Conservation (phyloP, 2,113 vertebrate species). For the Elanoides forficatus region DNA sequence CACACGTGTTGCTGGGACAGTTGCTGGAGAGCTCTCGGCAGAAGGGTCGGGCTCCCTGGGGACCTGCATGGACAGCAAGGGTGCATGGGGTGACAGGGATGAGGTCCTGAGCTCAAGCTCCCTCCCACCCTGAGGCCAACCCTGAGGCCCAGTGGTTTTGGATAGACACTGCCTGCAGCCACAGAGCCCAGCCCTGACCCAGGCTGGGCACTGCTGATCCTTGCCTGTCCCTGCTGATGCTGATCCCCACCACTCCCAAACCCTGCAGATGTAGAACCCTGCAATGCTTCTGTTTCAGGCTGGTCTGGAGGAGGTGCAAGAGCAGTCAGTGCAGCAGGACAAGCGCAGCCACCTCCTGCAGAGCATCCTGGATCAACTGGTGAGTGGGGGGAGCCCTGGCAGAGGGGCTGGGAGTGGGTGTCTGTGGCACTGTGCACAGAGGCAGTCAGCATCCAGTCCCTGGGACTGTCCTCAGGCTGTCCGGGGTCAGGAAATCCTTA, state of each 20-base stretch:
- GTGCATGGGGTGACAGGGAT: not conserved
- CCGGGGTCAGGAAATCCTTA: not conserved
- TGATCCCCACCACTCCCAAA: not conserved
- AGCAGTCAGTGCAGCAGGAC: not conserved
- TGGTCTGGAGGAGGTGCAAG: not conserved
- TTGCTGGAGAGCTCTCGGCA: not conserved
- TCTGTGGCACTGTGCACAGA: not conserved
- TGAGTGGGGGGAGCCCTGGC: not conserved
- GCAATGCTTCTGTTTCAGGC: not conserved
- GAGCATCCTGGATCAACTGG: not conserved
- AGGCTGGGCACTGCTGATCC: not conserved
- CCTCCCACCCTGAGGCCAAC: not conserved
- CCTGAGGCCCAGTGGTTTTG: not conserved
- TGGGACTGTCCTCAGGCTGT: not conserved
- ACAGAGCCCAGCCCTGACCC: not conserved
- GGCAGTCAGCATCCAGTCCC: not conserved
- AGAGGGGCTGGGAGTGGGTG: rapidly evolving
- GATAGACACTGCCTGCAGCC: not conserved
- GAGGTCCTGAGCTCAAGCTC: not conserved
- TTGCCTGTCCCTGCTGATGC: not conserved
- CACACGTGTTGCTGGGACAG: too few species aligned
- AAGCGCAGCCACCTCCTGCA: not conserved
- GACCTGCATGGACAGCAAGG: not conserved
- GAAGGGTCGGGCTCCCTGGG: not conserved
- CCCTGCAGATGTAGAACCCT: not conserved